Evolutionary conservation across 2,113 vertebrate species (phyloP).

Genomic region (Lipophrys pholis): DNA sequence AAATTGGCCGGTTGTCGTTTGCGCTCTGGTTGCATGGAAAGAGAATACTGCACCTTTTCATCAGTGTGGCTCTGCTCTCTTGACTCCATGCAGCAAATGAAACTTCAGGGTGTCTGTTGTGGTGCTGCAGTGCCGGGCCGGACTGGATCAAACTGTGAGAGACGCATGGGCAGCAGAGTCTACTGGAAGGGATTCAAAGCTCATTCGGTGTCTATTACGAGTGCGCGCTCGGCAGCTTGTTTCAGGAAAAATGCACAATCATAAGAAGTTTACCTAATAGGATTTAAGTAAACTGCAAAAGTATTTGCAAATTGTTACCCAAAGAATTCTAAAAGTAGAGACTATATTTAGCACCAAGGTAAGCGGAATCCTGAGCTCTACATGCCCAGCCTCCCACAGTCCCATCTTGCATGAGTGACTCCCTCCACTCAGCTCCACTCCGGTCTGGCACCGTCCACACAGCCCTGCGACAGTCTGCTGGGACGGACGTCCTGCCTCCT

Average conservation of each 20-base stretch:
- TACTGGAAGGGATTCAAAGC: constrained; percentile 5
- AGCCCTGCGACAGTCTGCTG: constrained; percentile 59
- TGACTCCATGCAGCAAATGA: constrained; percentile 67
- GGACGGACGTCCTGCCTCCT: constrained; percentile 39
- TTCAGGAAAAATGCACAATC: too few species aligned
- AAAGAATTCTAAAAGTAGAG: too few species aligned
- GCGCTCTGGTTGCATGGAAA: constrained; percentile 63
- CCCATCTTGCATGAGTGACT: constrained; percentile 49
- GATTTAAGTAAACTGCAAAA: too few species aligned
- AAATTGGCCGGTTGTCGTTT: constrained; percentile 48
- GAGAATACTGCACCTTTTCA: constrained; percentile 81
- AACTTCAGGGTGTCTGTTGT: constrained; percentile 43
- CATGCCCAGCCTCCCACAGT: constrained; percentile 35
- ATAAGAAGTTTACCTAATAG: too few species aligned
- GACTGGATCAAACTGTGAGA: constrained; percentile 61
- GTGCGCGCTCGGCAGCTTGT: too few species aligned
- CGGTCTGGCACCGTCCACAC: constrained; percentile 44
- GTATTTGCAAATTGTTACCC: too few species aligned
- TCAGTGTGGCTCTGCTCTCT: constrained; percentile 65
- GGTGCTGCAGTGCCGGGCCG: constrained; percentile 46
- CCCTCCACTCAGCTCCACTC: constrained; percentile 47
- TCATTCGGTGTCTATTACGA: background rate
- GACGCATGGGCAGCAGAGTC: constrained; percentile 29
- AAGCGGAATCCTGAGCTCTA: constrained; percentile 12
- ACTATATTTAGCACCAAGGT: too few species aligned